Percentiles rank a stretch among this genome's conserved stretches.
phyloP scores from a whole-genome alignment of 2,888 invertebrate genomes.

The Tanytarsus gracilentus region DNA sequence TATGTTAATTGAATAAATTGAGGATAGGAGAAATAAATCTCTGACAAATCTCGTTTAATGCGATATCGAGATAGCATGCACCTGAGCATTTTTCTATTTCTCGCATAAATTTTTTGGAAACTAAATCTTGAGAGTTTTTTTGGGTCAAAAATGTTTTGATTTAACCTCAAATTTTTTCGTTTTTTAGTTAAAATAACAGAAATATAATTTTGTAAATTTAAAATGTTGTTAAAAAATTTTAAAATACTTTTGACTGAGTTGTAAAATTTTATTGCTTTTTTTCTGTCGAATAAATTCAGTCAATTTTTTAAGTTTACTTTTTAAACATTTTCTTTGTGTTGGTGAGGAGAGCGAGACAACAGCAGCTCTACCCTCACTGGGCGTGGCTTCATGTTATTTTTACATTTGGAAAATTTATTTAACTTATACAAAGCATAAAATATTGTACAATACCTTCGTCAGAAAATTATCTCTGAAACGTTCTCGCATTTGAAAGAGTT shows the following conservation, averaged over 20 bases:
- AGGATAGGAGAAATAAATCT: conserved; percentile 22
- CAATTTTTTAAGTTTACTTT: neutral
- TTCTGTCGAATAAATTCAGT: neutral
- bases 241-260: neutral
- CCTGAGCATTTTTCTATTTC: conserved; percentile 22
- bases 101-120: neutral
- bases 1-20: conserved; percentile 28
- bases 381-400: no score
- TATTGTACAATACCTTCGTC: no score
- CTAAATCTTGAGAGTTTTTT: neutral
- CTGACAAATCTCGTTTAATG: conserved; percentile 29
- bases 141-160: no score
- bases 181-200: no score
- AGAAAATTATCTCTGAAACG: no score
- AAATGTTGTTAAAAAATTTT: neutral
- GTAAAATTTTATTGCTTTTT: neutral
- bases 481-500: no score
- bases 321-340: no score
- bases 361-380: no score
- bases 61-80: conserved; percentile 28
- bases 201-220: neutral
- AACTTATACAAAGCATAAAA: no score
- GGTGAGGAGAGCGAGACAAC: no score
- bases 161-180: neutral
- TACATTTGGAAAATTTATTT: no score